Evolutionary conservation across 2,113 vertebrate species (phyloP).

Genomic region (Opisthocomus hoazin): DNA sequence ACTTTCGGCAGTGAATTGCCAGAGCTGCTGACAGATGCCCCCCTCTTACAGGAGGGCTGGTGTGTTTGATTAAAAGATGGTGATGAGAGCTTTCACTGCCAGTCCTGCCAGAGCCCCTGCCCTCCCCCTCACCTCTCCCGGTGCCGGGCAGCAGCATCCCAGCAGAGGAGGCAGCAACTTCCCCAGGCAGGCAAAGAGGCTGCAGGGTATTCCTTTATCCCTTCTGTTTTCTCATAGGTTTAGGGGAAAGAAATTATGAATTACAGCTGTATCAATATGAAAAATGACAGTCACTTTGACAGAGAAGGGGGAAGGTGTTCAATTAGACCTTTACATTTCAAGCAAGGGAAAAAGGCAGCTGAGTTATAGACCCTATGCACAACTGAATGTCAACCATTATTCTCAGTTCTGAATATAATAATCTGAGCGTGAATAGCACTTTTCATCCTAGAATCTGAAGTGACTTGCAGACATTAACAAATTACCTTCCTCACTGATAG

Average conservation of each 20-base stretch:
- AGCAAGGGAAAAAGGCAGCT: neutral
- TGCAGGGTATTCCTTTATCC: neutral
- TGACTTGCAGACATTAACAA: neutral
- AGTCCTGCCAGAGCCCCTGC: neutral
- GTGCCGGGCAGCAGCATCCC: neutral
- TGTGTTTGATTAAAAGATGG: neutral
- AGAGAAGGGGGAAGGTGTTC: neutral
- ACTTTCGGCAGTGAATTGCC: neutral
- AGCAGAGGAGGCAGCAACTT: neutral
- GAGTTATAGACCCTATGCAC: neutral
- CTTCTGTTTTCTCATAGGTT: neutral
- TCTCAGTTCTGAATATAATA: neutral
- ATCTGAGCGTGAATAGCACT: neutral
- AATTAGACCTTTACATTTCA: neutral
- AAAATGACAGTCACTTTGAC: neutral
- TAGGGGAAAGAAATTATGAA: neutral
- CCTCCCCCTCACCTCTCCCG: neutral
- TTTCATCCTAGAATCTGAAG: neutral
- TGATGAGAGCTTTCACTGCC: conserved; percentile 5
- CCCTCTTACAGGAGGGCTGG: neutral
- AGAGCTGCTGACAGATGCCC: neutral
- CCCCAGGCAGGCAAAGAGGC: neutral
- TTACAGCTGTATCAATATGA: neutral
- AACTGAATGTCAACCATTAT: neutral
- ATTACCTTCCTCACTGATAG: neutral